Evolutionary conservation across 2,797 vertebrate genomes (phyloP).

Genomic region (Lagodon rhomboides): DNA sequence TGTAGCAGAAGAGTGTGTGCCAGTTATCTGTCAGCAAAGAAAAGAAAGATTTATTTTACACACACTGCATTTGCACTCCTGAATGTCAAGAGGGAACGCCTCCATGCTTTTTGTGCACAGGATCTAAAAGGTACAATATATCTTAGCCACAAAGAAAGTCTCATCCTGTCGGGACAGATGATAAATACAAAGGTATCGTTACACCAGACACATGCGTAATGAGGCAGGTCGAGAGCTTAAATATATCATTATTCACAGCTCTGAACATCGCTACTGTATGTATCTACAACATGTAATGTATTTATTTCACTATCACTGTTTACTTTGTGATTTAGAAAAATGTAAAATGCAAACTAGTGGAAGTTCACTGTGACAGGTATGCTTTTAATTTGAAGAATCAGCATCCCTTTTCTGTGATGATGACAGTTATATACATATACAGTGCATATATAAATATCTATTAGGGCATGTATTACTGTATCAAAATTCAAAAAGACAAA

Average conservation of each 20-base stretch:
- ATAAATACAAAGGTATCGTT: constrained; percentile 23
- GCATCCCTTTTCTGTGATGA: constrained; percentile 97
- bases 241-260: constrained; percentile 68
- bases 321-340: constrained; percentile 77
- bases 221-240: constrained; percentile 59
- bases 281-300: constrained; percentile 75
- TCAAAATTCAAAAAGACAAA: constrained; percentile 88
- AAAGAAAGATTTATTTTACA: constrained; percentile 72
- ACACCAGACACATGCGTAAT: constrained; percentile 35
- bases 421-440: constrained; percentile 90
- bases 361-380: constrained; percentile 97
- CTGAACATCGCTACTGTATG: constrained; percentile 71
- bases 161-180: constrained; percentile 35
- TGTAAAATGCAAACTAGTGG: constrained; percentile 84
- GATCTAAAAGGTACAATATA: constrained; percentile 51
- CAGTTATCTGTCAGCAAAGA: constrained; percentile 57
- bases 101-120: constrained; percentile 71
- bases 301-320: constrained; percentile 80
- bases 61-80: constrained; percentile 68
- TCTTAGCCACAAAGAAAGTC: constrained; percentile 39
- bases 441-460: constrained; percentile 92
- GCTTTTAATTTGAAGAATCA: constrained; percentile 93
- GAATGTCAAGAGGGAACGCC: constrained; percentile 69
- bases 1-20: constrained; percentile 23
- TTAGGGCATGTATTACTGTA: constrained; percentile 99